Base-by-base conservation (phyloP, 1,140 invertebrate species). In the Polypedilum pembai region DNA sequence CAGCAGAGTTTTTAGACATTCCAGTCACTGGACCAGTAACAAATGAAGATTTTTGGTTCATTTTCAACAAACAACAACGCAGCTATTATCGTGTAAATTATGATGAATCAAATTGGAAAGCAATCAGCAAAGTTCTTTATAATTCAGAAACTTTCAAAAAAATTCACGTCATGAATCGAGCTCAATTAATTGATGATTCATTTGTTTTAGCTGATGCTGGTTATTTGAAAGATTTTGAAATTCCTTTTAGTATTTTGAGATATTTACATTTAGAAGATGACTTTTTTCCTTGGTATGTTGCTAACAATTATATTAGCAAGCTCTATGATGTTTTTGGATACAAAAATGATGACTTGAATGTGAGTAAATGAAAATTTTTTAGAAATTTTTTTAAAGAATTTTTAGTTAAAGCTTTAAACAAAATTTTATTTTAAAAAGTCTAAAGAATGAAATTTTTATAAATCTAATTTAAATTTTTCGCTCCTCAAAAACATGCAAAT, bases 181-280 rank as follows among this genome's bases (percentile, higher is more conserved):
- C 12, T 1, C 45, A 56, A 56, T n/a, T 56, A n/a, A 15, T 56
- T 56, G 45, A 56, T 56, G 45, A 56, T 15, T 56, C 45, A 12
- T 56, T 56, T 15, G 8, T 12, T 15, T n/a, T 56, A n/a, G 45
- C n/a, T 15, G n/a, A 56, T 56, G 45, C 45, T 56, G 45, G 45
- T n/a, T 56, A 12, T 56, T 56, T 56, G 8, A 15, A 56, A 1
- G 45, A 56, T n/a, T 56, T 15, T 15, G 12, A 56, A 56, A 56
- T n/a, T 56, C 12, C 45, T 56, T 56, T n/a, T 56, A n/a, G n/a
- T 15, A 56, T 56, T n/a, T 56, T 56, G 45, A 56, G n/a, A 56
- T 56, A 56, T 15, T 56, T 56, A n/a, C 12, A n/a, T n/a, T n/a
- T n/a, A 4, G 45, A 56, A 56, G 45, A 56, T 56, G 45, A 56